Evolutionary conservation across 2,888 invertebrate species (phyloP).

Genomic region (Trypoxylon attenuatum): DNA sequence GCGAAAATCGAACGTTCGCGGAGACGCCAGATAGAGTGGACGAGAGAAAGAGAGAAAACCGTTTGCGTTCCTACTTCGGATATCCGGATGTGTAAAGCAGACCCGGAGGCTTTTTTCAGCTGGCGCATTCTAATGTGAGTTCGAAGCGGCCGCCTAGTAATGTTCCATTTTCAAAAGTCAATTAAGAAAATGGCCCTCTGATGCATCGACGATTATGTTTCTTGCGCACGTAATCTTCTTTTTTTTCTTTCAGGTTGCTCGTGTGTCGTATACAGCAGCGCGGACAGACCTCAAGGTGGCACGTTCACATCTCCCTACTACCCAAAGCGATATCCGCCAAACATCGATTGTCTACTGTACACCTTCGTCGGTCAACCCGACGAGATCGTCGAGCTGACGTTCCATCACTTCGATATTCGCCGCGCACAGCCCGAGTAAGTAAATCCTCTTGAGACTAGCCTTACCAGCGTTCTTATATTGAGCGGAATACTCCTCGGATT

Average conservation of each 20-base stretch:
- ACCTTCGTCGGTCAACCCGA: constrained; percentile 86
- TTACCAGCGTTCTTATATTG: neutral
- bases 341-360: constrained; percentile 88
- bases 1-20: constrained; percentile 1
- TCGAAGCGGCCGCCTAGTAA: too few species aligned
- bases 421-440: constrained; percentile 83
- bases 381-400: constrained; percentile 88
- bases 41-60: too few species aligned
- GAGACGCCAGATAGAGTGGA: too few species aligned
- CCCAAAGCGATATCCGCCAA: constrained; percentile 84
- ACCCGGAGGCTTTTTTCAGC: too few species aligned
- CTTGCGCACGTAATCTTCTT: neutral
- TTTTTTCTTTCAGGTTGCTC: constrained; percentile 83
- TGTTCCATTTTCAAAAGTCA: too few species aligned
- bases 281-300: constrained; percentile 86
- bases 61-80: too few species aligned
- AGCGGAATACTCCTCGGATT: neutral
- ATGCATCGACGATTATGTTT: neutral
- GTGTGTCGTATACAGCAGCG: constrained; percentile 87
- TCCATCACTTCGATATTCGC: constrained; percentile 86
- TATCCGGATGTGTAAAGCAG: too few species aligned
- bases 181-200: too few species aligned
- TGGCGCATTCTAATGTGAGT: too few species aligned
- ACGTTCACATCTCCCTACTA: constrained; percentile 90
- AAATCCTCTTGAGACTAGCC: neutral